Base-by-base conservation (phyloP, 2,113 vertebrate genomes). In the Tachysurus fulvidraco region DNA sequence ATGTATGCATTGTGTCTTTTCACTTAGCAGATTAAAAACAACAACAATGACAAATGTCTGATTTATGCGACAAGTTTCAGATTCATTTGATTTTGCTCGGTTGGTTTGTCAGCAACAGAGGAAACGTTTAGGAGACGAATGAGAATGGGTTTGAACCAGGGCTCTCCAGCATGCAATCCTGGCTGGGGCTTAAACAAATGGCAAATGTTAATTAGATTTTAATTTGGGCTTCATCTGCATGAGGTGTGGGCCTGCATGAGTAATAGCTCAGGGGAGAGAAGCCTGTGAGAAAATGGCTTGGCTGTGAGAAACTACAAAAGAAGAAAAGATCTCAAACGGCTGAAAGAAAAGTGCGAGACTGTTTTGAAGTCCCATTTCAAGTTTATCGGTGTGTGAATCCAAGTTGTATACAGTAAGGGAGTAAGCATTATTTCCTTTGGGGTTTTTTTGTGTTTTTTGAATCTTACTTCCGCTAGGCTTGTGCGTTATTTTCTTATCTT, bases 151-250 rank as follows among this genome's bases (percentile, higher is more conserved):
- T 60, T 62, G 85, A 86, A 86, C 36, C 54, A 46, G 28, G 60
- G 30, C 44, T 60, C 65, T 71, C 46, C 60, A 36, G 67, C 55
- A 71, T 54, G 64, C 77, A 54, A 36, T 54, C 21, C 65, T 60
- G 85, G 86, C 64, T 65, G 28, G 44, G 71, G 71, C 59, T 76
- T 65, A 77, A 77, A 87, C 86, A 83, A 87, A 87, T 78, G 86
- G 81, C 86, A 87, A 87, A 87, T 87, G 86, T 87, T 87, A 83
- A 87, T 87, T 60, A 83, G 86, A 57, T 78, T 87, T 87, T 87
- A 87, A 87, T 87, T 87, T 83, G 73, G 30, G 55, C 71, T 87
- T 87, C 81, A 76, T 87, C 86, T 87, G 81, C 86, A 87, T 83
- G 86, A 65, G 81, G 71, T 77, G 73, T 74, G 25, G 81, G 23